phyloP scores from a whole-genome alignment of 2,113 vertebrate species.

The Dasyprocta punctata region DNA sequence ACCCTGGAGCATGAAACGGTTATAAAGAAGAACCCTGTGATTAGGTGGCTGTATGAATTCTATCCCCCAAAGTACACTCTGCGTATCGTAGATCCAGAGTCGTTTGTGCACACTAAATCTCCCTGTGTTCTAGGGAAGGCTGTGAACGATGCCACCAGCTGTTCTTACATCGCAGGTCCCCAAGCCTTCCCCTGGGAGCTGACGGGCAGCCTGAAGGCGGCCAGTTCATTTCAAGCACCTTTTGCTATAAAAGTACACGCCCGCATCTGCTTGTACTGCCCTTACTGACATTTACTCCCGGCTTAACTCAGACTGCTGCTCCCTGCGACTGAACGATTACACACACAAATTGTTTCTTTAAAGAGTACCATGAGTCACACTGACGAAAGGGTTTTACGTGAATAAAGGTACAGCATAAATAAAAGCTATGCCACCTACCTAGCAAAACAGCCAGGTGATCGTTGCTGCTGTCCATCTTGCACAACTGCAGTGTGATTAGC shows the following conservation, averaged over 20 bases:
- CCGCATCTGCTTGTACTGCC: fast-evolving
- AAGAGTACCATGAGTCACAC: not conserved
- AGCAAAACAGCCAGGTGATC: not conserved
- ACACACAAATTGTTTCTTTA: not conserved
- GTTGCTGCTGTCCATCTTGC: not conserved
- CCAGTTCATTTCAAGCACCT: fast-evolving
- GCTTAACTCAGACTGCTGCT: not conserved
- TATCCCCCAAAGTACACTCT: fast-evolving
- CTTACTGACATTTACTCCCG: not conserved
- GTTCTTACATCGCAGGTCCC: fast-evolving
- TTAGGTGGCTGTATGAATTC: not conserved
- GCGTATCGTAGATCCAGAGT: not conserved
- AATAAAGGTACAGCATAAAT: not conserved
- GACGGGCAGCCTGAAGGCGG: not conserved
- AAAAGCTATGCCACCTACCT: not conserved
- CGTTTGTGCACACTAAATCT: not conserved
- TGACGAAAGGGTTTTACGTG: too few species aligned
- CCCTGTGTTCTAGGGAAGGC: fast-evolving
- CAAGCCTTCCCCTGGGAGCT: not conserved
- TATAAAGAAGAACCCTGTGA: not conserved
- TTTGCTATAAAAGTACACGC: not conserved
- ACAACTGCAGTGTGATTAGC: not conserved
- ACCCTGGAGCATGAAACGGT: fast-evolving
- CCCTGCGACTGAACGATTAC: not conserved
- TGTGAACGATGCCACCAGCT: not conserved